Evolutionary conservation across 2,797 vertebrate genomes (phyloP), one percentile per base, ranked within the genome.

Genomic region (Gephyroberyx darwinii): DNA sequence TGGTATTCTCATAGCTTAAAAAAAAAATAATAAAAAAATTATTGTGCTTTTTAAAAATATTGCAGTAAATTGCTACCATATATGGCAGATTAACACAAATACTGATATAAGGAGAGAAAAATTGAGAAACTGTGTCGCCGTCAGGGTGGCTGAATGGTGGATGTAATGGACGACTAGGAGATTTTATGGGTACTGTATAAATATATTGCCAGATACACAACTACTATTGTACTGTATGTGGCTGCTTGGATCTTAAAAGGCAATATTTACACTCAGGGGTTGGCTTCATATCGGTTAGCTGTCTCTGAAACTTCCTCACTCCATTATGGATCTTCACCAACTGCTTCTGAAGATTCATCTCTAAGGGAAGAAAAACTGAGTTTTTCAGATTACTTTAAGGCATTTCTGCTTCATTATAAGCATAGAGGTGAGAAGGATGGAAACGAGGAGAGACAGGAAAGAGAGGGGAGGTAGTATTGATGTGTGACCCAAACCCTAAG

Each of bases 211-310:
- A 8, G 30, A 30, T 33, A 8, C 20, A 13, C 26, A 26, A 30
- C 5, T 31, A 1, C 2, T 5, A 16, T 31, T 43, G 41, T 19
- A 17, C 47, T 8, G 17, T 48, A 19, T 7, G 47, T 48, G 7
- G 43, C 8, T 20, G 13, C 17, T 31, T 33, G 12, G 5, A 45
- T 12, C 16, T 8, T 37, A 60, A 39, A 70, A 60, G 31, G 45
- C 14, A 3, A 51, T 19, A 75, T 96, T 95, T 93, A 98, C 97
- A 90, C 43, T 94, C 91, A 56, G 94, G 91, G 75, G 95, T 95
- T 26, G 95, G 95, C 70, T 94, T 96, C 72, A 94, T 92, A 63
- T 96, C 94, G 80, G 82, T 93, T 61, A 98, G 89, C 43, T 96
- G 94, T 71, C 77, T 91, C 78, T 97, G 95, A 88, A 98, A 95